These are phyloP conservation scores for Pheosia tremula DNA, from an alignment of 2,888 invertebrate species.

Conservation along the genomic window DNA sequence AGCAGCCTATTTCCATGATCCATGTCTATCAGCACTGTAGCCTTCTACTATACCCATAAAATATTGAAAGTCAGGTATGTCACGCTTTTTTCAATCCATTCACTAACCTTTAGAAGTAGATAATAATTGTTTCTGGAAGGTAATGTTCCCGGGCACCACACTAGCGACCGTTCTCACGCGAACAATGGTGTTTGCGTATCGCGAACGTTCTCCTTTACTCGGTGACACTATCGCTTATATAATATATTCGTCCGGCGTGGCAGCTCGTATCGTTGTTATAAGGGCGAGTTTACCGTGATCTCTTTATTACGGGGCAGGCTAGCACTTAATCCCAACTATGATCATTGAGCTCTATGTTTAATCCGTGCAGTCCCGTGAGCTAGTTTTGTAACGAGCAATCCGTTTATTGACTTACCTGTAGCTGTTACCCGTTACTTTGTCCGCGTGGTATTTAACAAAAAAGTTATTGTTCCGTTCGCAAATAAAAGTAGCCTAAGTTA, in stretches of 20 bases:
- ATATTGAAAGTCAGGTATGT: too few relatives aligned
- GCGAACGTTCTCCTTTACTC: slow-evolving; percentile 5
- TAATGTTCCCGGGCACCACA: not conserved
- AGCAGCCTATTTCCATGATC: too few relatives aligned
- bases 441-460: too few relatives aligned
- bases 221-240: slow-evolving; percentile 1
- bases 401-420: too few relatives aligned
- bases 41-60: too few relatives aligned
- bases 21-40: too few relatives aligned
- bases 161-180: not conserved
- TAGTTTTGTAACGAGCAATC: not conserved
- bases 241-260: slow-evolving; percentile 6
- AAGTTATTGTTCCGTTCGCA: too few relatives aligned
- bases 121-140: too few relatives aligned
- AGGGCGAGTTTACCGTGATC: not conserved
- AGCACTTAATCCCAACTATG: not conserved
- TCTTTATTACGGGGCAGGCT: not conserved
- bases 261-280: not conserved
- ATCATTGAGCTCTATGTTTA: not conserved
- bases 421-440: too few relatives aligned
- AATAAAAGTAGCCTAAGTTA: too few relatives aligned
- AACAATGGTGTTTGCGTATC: slow-evolving; percentile 5
- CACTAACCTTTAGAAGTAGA: too few relatives aligned
- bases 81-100: too few relatives aligned
- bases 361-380: not conserved